Base-by-base conservation (phyloP, 2,888 invertebrate species). In the Vandiemenella viatica region DNA sequence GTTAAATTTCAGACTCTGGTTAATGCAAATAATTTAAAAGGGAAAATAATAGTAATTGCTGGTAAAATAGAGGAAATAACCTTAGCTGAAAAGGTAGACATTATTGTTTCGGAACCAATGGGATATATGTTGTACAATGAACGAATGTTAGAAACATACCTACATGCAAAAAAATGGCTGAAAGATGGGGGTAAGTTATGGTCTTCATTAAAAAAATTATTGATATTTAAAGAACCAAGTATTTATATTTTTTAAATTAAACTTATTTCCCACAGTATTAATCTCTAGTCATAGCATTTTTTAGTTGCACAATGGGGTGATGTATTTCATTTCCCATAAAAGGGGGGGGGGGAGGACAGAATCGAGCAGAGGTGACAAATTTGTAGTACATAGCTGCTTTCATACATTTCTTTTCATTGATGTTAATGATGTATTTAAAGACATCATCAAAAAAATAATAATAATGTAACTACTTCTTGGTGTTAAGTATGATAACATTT, bases 81-180 rank as follows among this genome's bases (percentile, higher is more conserved):
- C 58, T 70, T 98, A 54, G 93, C 96, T 1, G 96, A 97, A 66
- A 78, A 76, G 60, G 96, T 98, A 17, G 97, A 98, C 69, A 82
- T 95, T 40, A 96, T 98, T 59, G 90, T 98, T 58, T 96, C 95
- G 1, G 98, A 98, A 69, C 97, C 97, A 0, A 98, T 98, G 97
- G 97, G 97, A n/a, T 98, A 98, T 66, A 97, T 98, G 97, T 71
- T 98, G 49, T 95, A 95, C 67, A 98, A 98, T 70, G 97, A 98
- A 67, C 76, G 97, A 55, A 98, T 98, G 98, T 73, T 98, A 58
- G 98, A 98, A 71, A 95, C 95, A 0, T 98, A 92, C 71, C 72
- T 98, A 53, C 97, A 97, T 72, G 96, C 97, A 4, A 92, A 97
- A 63, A 97, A 97, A 66, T 98, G 96, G 92, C 73, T 97, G 37